Evolutionary conservation across 2,888 invertebrate genomes (phyloP).

Genomic region (Stictocephala bisonia): DNA sequence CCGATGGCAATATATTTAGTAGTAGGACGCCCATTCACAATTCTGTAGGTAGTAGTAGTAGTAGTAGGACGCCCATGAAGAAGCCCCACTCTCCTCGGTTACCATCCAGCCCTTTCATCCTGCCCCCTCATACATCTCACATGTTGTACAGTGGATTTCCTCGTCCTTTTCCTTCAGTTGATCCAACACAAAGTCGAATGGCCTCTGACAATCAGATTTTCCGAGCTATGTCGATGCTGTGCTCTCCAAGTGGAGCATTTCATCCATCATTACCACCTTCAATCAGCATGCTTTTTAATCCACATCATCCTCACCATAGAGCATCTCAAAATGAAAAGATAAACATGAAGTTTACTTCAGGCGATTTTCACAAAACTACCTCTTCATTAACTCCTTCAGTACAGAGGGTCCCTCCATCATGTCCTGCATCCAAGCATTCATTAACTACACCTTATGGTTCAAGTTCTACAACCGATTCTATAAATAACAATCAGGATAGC

Average conservation of each 20-base stretch:
- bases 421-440: slow-evolving; percentile 17
- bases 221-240: slow-evolving; percentile 58
- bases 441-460: not conserved
- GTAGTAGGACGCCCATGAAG: not conserved
- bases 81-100: slow-evolving; percentile 44
- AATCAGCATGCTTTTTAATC: slow-evolving; percentile 59
- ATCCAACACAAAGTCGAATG: slow-evolving; percentile 25
- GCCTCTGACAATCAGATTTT: slow-evolving; percentile 52
- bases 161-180: slow-evolving; percentile 49
- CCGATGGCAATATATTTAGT: slow-evolving; percentile 29
- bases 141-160: slow-evolving; percentile 56
- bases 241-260: slow-evolving; percentile 52
- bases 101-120: slow-evolving; percentile 41
- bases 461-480: not conserved
- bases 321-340: slow-evolving; percentile 38
- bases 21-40: slow-evolving; percentile 32
- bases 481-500: too few relatives aligned
- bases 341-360: slow-evolving; percentile 40
- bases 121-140: slow-evolving; percentile 45
- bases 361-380: slow-evolving; percentile 36
- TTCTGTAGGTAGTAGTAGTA: slow-evolving; percentile 25
- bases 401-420: slow-evolving; percentile 54
- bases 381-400: slow-evolving; percentile 49
- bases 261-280: slow-evolving; percentile 58
- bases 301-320: slow-evolving; percentile 54